Evolutionary conservation across 2,797 vertebrate species (phyloP).

Genomic region (Mastacembelus armatus): DNA sequence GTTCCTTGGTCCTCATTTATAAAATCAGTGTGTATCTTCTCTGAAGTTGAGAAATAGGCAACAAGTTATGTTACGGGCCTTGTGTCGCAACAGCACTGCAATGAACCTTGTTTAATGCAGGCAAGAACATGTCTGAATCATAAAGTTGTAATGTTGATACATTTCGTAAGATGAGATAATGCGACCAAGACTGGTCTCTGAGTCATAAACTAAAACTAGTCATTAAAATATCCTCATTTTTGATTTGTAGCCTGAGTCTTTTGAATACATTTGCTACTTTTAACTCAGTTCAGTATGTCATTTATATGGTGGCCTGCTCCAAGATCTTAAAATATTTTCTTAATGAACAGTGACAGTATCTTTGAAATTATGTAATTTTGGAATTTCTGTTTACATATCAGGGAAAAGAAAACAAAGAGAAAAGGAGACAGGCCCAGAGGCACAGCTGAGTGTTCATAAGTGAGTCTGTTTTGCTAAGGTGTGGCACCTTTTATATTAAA

Average conservation of each 20-base stretch:
- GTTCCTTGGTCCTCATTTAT: neutral
- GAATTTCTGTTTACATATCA: neutral
- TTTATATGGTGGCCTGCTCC: too few relatives aligned
- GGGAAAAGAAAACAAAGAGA: neutral
- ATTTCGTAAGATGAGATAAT: constrained; percentile 26
- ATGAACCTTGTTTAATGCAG: constrained; percentile 26
- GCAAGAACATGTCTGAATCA: constrained; percentile 55
- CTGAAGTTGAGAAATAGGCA: constrained; percentile 22
- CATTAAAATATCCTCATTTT: constrained; percentile 1
- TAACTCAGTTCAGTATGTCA: neutral
- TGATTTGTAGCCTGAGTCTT: neutral
- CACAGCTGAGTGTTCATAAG: neutral
- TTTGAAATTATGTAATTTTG: neutral
- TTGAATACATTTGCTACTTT: neutral
- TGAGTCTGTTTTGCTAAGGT: constrained; percentile 8
- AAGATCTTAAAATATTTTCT: too few relatives aligned
- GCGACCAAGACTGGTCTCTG: neutral
- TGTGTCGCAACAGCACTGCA: constrained; percentile 43
- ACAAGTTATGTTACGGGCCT: constrained; percentile 19
- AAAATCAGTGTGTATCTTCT: neutral
- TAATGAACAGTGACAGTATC: neutral
- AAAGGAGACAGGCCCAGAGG: neutral
- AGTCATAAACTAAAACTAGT: constrained; percentile 3
- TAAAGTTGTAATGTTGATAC: constrained; percentile 16
- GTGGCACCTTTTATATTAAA: neutral